Evolutionary conservation across 2,797 vertebrate genomes (phyloP), one percentile per base, ranked within the genome.

Genomic region (Galagoides demidoff): DNA sequence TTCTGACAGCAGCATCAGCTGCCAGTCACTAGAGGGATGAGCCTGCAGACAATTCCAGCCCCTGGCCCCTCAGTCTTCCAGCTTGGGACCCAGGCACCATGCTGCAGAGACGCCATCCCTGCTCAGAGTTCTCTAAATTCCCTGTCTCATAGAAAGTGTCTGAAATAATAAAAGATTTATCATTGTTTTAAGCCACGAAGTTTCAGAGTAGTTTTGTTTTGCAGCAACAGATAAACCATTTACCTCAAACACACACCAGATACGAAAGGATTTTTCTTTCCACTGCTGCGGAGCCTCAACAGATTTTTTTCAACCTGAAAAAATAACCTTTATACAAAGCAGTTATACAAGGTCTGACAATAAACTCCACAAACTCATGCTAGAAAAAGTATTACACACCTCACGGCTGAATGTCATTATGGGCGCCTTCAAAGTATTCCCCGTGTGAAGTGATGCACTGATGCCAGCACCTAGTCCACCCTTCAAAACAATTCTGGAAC

Each of bases 301-400:
- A 16, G n/a, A 37, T 34, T 86, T 68, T 87, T 87, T 76, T 27
- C 70, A 66, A 96, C 90, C n/a, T 63, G 25, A 52, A 95, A 91
- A 82, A 84, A 88, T 57, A 81, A 91, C 22, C 59, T 71, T 71
- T 68, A 76, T 59, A 71, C 3, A 89, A 96, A 81, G 2, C n/a
- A 93, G 63, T 61, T 84, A 52, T 19, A 49, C 13, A 52, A 52
- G 0, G 49, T 4, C 14, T 52, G 49, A 52, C 49, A 52, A 52
- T 52, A 52, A 52, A 52, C 49, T 52, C 49, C 49, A 52, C 49
- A 52, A 52, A 52, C 49, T 52, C 49, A 52, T 52, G 14, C 14
- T 52, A 16, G 49, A 52, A 52, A 52, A 52, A 52, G 49, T 52
- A 52, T 52, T 16, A 16, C 49, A 52, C 14, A 52, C 49, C 49